Percentiles rank a stretch among this genome's conserved stretches.
These are phyloP conservation scores for Mus minutoides DNA, from an alignment of 2,797 vertebrate genomes.

Conservation along the genomic window DNA sequence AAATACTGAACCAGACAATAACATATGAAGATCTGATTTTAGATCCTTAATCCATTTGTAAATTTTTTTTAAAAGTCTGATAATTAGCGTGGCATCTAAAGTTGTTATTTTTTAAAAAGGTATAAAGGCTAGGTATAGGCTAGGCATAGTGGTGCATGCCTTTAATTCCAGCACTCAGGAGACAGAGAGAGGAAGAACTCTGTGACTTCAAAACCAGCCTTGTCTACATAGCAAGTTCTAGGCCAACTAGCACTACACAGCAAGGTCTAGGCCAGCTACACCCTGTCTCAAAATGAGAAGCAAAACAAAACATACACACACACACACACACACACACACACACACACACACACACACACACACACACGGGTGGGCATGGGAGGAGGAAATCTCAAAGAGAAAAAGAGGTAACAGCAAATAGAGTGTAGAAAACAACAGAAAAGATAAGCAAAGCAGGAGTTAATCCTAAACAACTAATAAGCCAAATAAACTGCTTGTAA, in stretches of 20 bases:
- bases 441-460: constrained; percentile 12
- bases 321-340: not conserved
- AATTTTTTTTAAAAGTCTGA: constrained; percentile 41
- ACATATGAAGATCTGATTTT: not conserved
- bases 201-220: not conserved
- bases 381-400: not conserved
- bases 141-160: not conserved
- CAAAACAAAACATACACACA: not conserved
- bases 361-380: not conserved
- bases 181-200: not conserved
- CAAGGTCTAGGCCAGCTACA: not conserved
- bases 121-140: not conserved
- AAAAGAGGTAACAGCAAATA: not conserved
- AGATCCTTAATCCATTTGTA: constrained; percentile 15
- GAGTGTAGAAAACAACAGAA: constrained; percentile 10
- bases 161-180: not conserved
- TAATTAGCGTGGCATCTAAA: constrained; percentile 21
- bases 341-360: not conserved
- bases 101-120: not conserved
- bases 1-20: constrained; percentile 48
- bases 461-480: constrained; percentile 4
- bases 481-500: not conserved
- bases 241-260: not conserved
- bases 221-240: not conserved
- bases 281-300: not conserved